Evolutionary conservation across 2,888 invertebrate genomes (phyloP), one percentile per base, ranked within the genome.

Genomic region (Netelia fuscicornis): DNA sequence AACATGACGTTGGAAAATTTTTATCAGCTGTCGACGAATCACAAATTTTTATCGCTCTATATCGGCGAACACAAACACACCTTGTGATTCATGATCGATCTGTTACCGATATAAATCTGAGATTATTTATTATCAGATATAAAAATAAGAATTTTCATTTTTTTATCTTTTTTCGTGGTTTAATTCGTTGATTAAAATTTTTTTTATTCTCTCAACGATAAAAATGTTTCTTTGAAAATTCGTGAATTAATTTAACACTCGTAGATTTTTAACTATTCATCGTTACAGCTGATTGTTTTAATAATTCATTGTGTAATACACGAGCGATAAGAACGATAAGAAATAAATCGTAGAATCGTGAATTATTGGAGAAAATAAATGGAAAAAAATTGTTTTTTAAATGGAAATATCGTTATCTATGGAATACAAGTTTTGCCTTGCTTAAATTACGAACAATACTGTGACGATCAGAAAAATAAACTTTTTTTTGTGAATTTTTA

Each of bases 21-120:
- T 74, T 48, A 74, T 74, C 48, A 62, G 62, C 13, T 23, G 20
- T 23, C 17, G 17, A 17, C 48, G 10, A 58, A 48, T 60, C 68
- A 52, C 48, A 10, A 8, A n/a, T 17, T 60, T 58, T 74, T 54
- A 48, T 68, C 30, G 48, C 10, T 67, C 52, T 23, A 20, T 23
- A 42, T 23, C 20, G 17, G 13, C 23, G n/a, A 13, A 62, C 37
- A 64, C 23, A 71, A 44, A 30, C 25, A 30, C 25, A 20, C 56
- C 37, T 56, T 20, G 23, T 62, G 20, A 52, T 64, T 11, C n/a
- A 52, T 70, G 30, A 30, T 30, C 30, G 30, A 30, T 30, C 30
- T 3, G 30, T 30, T 30, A 30, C 30, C 30, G 30, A 30, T 30
- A 30, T 0, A 5, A 30, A 30, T 5, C 30, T 5, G 5, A 3